These are phyloP conservation scores for Sesia apiformis DNA, from an alignment of 2,888 invertebrate genomes.

Conservation along the genomic window DNA sequence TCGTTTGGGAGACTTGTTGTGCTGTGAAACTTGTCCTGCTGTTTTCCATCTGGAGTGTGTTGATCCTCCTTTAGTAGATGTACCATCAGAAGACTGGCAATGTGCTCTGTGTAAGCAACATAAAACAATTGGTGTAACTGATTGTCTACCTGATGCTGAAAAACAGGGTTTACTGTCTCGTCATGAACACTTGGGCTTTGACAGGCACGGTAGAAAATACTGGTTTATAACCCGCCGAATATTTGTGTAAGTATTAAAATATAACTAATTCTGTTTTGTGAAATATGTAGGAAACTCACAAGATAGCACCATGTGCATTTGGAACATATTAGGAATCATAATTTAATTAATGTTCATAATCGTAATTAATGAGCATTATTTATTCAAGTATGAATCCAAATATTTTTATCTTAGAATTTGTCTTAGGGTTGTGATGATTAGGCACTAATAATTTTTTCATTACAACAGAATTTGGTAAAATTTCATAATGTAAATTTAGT, in stretches of 20 bases:
- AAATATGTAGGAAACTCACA: no score
- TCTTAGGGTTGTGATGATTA: no score
- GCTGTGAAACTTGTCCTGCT: slow-evolving; percentile 98
- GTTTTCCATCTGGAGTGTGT: slow-evolving; percentile 98
- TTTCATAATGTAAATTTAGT: no score
- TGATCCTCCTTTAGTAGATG: slow-evolving; percentile 93
- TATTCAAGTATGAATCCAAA: no score
- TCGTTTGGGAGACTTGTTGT: slow-evolving; percentile 93
- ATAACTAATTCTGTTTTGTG: neutral
- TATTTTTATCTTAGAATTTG: no score
- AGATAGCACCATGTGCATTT: no score
- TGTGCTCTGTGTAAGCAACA: slow-evolving; percentile 95
- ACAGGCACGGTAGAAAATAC: slow-evolving; percentile 96
- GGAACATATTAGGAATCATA: no score
- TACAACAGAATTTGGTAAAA: no score
- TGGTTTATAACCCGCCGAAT: slow-evolving; percentile 96
- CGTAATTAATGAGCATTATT: neutral
- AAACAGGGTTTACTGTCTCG: slow-evolving; percentile 92
- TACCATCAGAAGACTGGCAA: slow-evolving; percentile 98
- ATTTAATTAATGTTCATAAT: no score
- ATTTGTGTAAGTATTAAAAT: slow-evolving; percentile 84
- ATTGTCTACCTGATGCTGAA: slow-evolving; percentile 93
- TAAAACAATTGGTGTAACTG: slow-evolving; percentile 92
- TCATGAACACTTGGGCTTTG: slow-evolving; percentile 95
- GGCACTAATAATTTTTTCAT: no score